These are phyloP conservation scores for Clupea harengus DNA, from an alignment of 2,113 vertebrate species.

Conservation along the genomic window DNA sequence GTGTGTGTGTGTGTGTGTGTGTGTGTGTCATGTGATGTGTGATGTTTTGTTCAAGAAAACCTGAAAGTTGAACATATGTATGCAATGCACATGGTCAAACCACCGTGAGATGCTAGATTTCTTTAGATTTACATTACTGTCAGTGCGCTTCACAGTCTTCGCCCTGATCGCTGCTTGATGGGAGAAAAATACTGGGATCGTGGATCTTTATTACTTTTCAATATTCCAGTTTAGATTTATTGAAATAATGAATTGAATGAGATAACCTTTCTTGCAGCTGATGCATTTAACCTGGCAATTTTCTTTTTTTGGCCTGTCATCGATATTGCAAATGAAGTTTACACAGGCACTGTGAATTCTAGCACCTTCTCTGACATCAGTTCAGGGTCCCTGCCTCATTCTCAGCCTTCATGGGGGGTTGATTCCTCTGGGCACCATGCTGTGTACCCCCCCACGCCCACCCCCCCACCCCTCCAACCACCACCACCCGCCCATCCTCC, in stretches of 20 bases:
- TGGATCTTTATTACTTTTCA: background rate
- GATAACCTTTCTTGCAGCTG: background rate
- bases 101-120: background rate
- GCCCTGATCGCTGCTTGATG: background rate
- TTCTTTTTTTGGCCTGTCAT: background rate
- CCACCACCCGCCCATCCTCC: background rate
- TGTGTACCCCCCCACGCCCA: background rate
- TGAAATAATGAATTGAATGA: background rate
- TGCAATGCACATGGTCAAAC: background rate
- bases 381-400: constrained; percentile 23
- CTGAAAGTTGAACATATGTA: background rate
- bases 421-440: constrained; percentile 28
- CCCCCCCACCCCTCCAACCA: background rate
- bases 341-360: background rate
- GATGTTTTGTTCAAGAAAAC: background rate
- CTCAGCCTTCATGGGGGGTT: constrained; percentile 5
- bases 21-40: background rate
- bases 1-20: background rate
- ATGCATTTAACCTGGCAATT: background rate
- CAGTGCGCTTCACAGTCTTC: background rate
- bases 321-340: constrained; percentile 1
- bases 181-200: background rate
- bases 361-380: background rate
- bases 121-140: background rate
- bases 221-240: background rate